phyloP scores from a whole-genome alignment of 2,797 vertebrate species.

The Arrhamphus sclerolepis region DNA sequence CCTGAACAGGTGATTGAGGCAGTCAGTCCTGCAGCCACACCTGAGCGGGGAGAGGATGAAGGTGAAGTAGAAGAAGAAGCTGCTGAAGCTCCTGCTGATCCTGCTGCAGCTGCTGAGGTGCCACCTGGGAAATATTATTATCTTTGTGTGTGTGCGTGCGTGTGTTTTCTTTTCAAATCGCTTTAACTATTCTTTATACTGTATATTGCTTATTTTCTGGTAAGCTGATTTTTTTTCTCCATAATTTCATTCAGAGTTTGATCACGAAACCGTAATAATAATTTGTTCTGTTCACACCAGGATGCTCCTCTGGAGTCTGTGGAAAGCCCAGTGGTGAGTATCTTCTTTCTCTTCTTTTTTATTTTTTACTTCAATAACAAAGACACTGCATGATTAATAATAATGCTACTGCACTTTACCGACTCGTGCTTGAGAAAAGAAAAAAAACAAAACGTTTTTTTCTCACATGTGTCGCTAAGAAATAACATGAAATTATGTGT shows the following conservation, averaged over 20 bases:
- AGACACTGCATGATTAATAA: background rate
- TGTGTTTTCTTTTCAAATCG: background rate
- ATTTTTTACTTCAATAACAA: background rate
- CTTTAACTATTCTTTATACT: background rate
- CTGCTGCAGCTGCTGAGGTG: constrained; percentile 59
- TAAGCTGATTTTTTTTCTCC: too few species aligned
- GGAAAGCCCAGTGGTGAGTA: constrained; percentile 47
- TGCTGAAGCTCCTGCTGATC: constrained; percentile 23
- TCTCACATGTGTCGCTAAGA: background rate
- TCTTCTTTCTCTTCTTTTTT: background rate
- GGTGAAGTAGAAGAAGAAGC: constrained; percentile 29
- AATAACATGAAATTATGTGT: background rate
- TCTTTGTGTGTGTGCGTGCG: background rate
- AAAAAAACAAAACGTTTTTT: background rate
- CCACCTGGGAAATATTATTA: constrained; percentile 7
- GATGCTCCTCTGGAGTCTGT: constrained; percentile 22
- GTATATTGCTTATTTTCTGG: background rate
- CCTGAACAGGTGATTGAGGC: constrained; percentile 18
- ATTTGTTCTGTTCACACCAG: constrained; percentile 39
- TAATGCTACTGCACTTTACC: background rate
- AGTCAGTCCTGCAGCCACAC: background rate
- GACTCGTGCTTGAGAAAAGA: background rate
- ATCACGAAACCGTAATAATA: too few species aligned
- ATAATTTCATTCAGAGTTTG: too few species aligned
- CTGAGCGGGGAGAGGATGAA: constrained; percentile 25